Base-by-base conservation (phyloP, 2,113 vertebrate species). In the Lagopus muta region DNA sequence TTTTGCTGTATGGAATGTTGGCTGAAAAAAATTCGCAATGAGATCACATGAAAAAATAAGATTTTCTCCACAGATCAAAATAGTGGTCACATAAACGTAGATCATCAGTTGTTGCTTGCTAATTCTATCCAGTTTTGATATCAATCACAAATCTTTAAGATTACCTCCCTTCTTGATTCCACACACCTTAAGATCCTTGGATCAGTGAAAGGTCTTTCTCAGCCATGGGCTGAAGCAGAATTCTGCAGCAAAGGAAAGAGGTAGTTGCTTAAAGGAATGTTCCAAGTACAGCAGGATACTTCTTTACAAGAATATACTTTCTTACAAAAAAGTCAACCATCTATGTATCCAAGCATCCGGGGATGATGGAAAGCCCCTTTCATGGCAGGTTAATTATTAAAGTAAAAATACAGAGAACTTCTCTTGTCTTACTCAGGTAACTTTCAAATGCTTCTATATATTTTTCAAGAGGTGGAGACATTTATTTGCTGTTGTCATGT, bases 181-280 rank as follows among this genome's bases (percentile, higher is more conserved):
- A 34, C 9, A 22, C 28, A 61, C 6, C 7, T 61, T 20, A n/a
- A 76, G n/a, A 20, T 80, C 27, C 25, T 42, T 42, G 10, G 30
- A 4, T 78, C 25, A 70, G 2, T 0, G 0, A 36, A 79, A 69
- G 8, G 3, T 81, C 6, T 3, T 70, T 38, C 42, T 81, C 36
- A n/a, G n/a, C n/a, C n/a, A n/a, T n/a, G n/a, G n/a, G n/a, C n/a
- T n/a, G n/a, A n/a, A n/a, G n/a, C n/a, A n/a, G n/a, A n/a, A n/a
- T n/a, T n/a, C n/a, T 75, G 54, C 62, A 25, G 19, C 11, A 72
- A 77, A 43, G 16, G 36, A 67, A 67, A 50, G 8, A 43, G 4
- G 3, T 43, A 6, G 14, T n/a, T 91, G 43, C 17, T 72, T 50
- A 84, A 72, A 55, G 7, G 28, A 75, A 4, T 72, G 25, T 60